Evolutionary conservation across 2,797 vertebrate species (phyloP).

Genomic region (Channa striata): DNA sequence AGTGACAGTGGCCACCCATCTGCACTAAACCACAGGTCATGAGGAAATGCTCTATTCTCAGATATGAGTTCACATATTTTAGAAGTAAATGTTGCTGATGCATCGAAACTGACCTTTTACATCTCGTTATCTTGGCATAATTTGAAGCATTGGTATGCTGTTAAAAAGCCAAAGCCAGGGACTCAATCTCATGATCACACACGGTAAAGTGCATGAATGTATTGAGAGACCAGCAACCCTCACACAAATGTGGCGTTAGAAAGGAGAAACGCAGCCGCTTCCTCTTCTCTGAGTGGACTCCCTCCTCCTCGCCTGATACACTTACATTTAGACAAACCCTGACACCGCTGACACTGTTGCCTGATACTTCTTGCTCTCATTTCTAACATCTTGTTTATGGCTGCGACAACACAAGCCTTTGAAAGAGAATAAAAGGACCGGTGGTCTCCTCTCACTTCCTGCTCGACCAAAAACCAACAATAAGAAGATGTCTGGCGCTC

Average conservation of each 20-base stretch:
- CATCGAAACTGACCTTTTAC: conserved; percentile 9
- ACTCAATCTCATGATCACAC: neutral
- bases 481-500: conserved; percentile 66
- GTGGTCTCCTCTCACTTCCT: conserved; percentile 27
- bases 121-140: neutral
- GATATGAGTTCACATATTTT: conserved; percentile 20
- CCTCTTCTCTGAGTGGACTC: conserved; percentile 47
- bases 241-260: conserved; percentile 21
- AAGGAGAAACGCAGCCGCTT: conserved; percentile 42
- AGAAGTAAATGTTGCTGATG: conserved; percentile 22
- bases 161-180: neutral
- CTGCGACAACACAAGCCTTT: neutral
- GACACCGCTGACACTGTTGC: neutral
- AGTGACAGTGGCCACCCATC: conserved; percentile 3
- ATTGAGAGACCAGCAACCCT: neutral
- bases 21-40: conserved; percentile 59
- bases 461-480: conserved; percentile 1
- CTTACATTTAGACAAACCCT: conserved; percentile 17
- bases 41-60: conserved; percentile 40
- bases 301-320: conserved; percentile 3
- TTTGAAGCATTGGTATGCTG: neutral
- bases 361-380: neutral
- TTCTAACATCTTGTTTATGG: conserved; percentile 28
- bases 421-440: conserved; percentile 18
- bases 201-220: neutral